phyloP scores from a whole-genome alignment of 1,140 invertebrate genomes.

The Drosophila obscura region DNA sequence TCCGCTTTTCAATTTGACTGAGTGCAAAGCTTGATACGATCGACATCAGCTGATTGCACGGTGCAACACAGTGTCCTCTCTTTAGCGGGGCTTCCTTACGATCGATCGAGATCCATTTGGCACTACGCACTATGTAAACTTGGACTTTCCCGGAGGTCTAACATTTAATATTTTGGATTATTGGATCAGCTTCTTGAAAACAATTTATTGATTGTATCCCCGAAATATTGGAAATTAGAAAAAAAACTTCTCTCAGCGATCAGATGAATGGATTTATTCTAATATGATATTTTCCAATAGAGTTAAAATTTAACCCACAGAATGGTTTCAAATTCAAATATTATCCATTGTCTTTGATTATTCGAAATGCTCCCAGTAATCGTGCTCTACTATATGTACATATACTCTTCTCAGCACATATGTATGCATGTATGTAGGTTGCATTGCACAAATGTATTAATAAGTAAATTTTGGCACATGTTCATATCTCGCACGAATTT shows the following conservation, averaged over 20 bases:
- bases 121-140: neutral
- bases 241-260: too few relatives aligned
- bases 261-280: too few relatives aligned
- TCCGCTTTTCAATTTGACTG: slow-evolving; percentile 43
- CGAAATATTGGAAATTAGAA: too few relatives aligned
- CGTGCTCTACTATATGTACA: slow-evolving; percentile 6
- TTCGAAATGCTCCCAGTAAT: too few relatives aligned
- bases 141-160: too few relatives aligned
- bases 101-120: slow-evolving; percentile 32
- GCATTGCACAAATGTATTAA: slow-evolving; percentile 43
- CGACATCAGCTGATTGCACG: slow-evolving; percentile 34
- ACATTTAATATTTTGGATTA: too few relatives aligned
- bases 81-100: slow-evolving; percentile 41
- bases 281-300: too few relatives aligned
- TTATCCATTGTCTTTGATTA: too few relatives aligned
- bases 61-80: neutral
- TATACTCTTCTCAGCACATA: neutral
- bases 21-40: slow-evolving; percentile 43
- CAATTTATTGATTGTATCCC: too few relatives aligned
- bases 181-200: too few relatives aligned
- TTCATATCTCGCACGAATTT: slow-evolving; percentile 13
- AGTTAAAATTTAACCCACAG: too few relatives aligned
- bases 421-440: slow-evolving; percentile 5
- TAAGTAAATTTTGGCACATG: slow-evolving; percentile 49
- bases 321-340: too few relatives aligned